Base-by-base conservation (phyloP, 35 echinoderm and acorn worm genomes). In the Stichopus chloronotus region DNA sequence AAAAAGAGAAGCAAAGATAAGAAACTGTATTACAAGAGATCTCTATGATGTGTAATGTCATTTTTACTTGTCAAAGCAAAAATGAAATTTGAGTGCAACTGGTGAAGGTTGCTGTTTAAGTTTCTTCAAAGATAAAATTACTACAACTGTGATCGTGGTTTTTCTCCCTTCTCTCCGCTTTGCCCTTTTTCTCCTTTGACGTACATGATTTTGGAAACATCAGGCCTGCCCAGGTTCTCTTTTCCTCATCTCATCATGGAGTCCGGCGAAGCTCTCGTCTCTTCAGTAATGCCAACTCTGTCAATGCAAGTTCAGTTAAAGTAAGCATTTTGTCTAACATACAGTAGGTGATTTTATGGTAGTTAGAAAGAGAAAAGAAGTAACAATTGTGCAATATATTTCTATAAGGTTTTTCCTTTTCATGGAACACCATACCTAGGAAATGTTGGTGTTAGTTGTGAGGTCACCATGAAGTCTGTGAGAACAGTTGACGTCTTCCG, bases 211-310 rank as follows among this genome's bases (percentile, higher is more conserved):
- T 52, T 89, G 30, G 9, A 12, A 52, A 52, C 8, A 58, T 11
- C 81, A 96, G 92, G 57, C 56, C 96, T 78, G 94, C 93, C 78
- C 97, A 96, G 82, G 95, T 99, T 3, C 91, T 99, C 69, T 99
- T 99, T 79, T 86, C 88, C 25, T 84, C 93, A 54, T 74, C 96
- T 19, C 95, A 99, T 59, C 97, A 98, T 60, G 97, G 97, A 57
- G 95, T 99, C 4, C 74, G 97, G 85, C 90, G 97, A 68, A 99
- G 97, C 72, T 99, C 97, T 21, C 63, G 97, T 14, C 94, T 99
- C 52, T 99, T 95, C 76, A 94, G 95, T 63, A 96, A 96, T 94
- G 94, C 96, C 43, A 99, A 99, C 92, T 96, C 97, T 91, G 97
- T 99, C 53, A 99, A 99, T 84, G 96, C 95, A 87, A 96, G 87